These are phyloP conservation scores for Linnaemya tessellans DNA, from an alignment of 2,888 invertebrate species.

Conservation along the genomic window DNA sequence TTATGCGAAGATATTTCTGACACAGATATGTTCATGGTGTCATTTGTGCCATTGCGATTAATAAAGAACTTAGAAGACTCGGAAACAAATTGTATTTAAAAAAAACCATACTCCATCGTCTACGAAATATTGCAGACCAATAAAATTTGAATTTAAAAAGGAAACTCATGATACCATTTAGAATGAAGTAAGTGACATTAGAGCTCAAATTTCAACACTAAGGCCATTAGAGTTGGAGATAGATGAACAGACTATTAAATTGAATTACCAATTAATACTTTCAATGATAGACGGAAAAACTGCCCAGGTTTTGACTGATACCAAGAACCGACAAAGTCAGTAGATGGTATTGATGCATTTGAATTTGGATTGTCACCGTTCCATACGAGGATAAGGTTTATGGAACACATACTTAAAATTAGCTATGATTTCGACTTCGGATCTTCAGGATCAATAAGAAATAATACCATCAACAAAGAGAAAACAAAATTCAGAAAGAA, in stretches of 20 bases:
- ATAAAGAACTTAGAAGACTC: too few species aligned
- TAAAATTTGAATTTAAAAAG: constrained; percentile 9
- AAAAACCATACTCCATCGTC: not conserved
- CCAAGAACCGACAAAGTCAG: too few species aligned
- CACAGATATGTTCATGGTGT: too few species aligned
- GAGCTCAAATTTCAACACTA: not conserved
- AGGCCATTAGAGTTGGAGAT: too few species aligned
- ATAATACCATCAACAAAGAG: not conserved
- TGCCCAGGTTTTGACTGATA: not conserved
- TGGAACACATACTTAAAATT: not conserved
- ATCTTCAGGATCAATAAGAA: not conserved
- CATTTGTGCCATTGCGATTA: too few species aligned
- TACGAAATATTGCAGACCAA: not conserved
- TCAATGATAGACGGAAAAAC: constrained; percentile 7
- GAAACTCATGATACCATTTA: constrained; percentile 10
- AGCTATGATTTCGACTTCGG: constrained; percentile 7
- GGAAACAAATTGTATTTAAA: not conserved
- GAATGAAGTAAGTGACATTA: not conserved
- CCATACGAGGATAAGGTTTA: not conserved
- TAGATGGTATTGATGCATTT: too few species aligned
- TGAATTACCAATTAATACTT: not conserved
- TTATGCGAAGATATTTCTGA: too few species aligned
- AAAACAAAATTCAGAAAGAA: not conserved
- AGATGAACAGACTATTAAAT: not conserved
- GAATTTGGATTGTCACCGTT: not conserved